These are phyloP conservation scores for Chascanopsetta lugubris DNA, from an alignment of 2,113 vertebrate species.

Conservation along the genomic window DNA sequence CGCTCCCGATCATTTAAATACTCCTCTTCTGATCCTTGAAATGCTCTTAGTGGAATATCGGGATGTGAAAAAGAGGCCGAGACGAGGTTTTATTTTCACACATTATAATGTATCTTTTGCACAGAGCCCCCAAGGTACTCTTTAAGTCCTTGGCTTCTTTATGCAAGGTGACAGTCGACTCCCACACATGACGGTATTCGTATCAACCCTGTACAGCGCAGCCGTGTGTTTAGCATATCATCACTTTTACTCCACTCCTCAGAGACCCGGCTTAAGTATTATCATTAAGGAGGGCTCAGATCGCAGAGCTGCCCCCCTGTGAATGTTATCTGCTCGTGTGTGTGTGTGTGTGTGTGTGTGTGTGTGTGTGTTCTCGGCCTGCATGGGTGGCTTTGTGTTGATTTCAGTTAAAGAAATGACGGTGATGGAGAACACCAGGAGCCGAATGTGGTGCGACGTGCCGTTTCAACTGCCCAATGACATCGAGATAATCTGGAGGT, in stretches of 20 bases:
- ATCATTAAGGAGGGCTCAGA: constrained; percentile 74
- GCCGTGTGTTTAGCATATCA: constrained; percentile 75
- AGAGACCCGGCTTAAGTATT: constrained; percentile 75
- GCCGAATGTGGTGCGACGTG: constrained; percentile 68
- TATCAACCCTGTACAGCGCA: constrained; percentile 70
- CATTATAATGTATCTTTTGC: constrained; percentile 69
- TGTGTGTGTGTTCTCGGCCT: too few species aligned
- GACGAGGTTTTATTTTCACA: constrained; percentile 71
- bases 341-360: constrained; percentile 20
- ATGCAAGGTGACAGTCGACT: constrained; percentile 78
- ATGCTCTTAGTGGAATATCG: constrained; percentile 67
- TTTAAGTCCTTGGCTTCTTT: constrained; percentile 77
- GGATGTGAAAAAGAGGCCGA: constrained; percentile 65
- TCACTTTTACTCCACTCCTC: constrained; percentile 69
- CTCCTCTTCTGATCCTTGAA: constrained; percentile 65
- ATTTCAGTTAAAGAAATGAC: constrained; percentile 71
- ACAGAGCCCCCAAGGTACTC: constrained; percentile 66
- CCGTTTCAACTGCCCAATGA: constrained; percentile 69
- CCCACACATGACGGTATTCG: constrained; percentile 73
- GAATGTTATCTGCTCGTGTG: constrained; percentile 51
- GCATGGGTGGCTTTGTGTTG: constrained; percentile 56
- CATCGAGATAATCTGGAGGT: constrained; percentile 72
- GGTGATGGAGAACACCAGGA: constrained; percentile 69
- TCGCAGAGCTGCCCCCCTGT: constrained; percentile 53
- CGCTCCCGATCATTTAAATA: constrained; percentile 55